A percentile compares a stretch with the other conserved stretches of the same genome.
phyloP scores from a whole-genome alignment of 2,113 vertebrate species.

The Eulemur macaco region DNA sequence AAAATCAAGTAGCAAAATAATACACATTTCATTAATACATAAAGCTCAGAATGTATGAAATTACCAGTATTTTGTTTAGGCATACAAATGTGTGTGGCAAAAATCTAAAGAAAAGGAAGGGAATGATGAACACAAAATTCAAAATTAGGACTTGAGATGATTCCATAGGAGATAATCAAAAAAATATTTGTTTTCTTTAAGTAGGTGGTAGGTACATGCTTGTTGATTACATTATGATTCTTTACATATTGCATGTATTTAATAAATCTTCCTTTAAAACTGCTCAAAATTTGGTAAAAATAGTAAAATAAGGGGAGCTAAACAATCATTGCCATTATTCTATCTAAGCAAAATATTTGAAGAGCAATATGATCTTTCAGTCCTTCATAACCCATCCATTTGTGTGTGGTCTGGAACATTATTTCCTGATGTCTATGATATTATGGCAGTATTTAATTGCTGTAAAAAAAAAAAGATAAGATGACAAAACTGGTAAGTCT shows the following conservation, averaged over 20 bases:
- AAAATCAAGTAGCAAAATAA: not conserved
- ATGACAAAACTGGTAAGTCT: not conserved
- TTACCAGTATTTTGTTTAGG: slow-evolving; percentile 1
- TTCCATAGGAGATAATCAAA: not conserved
- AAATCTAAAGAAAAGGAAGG: not conserved
- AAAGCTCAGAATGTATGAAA: not conserved
- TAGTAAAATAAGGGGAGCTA: not conserved
- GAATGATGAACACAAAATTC: not conserved
- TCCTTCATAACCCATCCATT: slow-evolving; percentile 16
- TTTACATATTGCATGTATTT: not conserved
- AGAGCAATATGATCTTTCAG: not conserved
- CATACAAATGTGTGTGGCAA: not conserved
- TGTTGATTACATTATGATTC: not conserved
- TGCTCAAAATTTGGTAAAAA: not conserved
- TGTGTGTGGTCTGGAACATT: not conserved
- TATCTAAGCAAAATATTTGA: not conserved
- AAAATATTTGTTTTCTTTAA: not conserved
- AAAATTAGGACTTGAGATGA: not conserved
- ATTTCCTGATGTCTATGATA: slow-evolving; percentile 22
- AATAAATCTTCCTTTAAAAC: not conserved
- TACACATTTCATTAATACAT: not conserved
- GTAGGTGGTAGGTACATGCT: not conserved
- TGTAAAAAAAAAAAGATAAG: not conserved
- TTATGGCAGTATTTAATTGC: not conserved
- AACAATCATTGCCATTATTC: not conserved